Evolutionary conservation across 2,113 vertebrate genomes (phyloP).

Genomic region (Heteronetta atricapilla): DNA sequence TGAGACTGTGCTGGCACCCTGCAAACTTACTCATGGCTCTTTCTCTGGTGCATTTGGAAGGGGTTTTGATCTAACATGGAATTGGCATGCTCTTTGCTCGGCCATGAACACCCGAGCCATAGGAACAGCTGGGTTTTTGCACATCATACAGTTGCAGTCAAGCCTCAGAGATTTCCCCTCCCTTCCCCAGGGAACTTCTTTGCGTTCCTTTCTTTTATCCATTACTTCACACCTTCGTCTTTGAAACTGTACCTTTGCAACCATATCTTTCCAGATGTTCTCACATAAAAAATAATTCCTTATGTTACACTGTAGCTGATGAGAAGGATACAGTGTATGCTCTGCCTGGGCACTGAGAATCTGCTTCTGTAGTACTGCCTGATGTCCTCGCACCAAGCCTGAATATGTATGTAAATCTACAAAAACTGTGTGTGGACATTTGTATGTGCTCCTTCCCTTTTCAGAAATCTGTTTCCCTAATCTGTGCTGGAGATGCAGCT

Average conservation of each 20-base stretch:
- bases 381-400: background rate
- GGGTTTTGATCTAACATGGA: background rate
- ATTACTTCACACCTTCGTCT: constrained; percentile 46
- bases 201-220: constrained; percentile 13
- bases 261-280: constrained; percentile 19
- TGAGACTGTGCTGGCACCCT: background rate
- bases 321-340: background rate
- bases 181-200: background rate
- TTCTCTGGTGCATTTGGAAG: background rate
- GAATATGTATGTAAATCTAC: background rate
- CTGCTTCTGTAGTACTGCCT: background rate
- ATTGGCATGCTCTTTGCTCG: background rate
- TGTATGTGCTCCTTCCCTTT: background rate
- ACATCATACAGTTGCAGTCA: background rate
- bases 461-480: background rate
- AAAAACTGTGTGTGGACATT: background rate
- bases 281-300: background rate
- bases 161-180: constrained; percentile 4
- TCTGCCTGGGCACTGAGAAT: background rate
- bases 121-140: background rate
- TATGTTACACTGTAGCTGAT: background rate
- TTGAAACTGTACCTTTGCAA: background rate
- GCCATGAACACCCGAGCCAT: background rate
- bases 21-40: accelerated
- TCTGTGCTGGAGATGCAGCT: background rate